phyloP scores from a whole-genome alignment of 2,888 invertebrate species.

The Drosophila anomelani region DNA sequence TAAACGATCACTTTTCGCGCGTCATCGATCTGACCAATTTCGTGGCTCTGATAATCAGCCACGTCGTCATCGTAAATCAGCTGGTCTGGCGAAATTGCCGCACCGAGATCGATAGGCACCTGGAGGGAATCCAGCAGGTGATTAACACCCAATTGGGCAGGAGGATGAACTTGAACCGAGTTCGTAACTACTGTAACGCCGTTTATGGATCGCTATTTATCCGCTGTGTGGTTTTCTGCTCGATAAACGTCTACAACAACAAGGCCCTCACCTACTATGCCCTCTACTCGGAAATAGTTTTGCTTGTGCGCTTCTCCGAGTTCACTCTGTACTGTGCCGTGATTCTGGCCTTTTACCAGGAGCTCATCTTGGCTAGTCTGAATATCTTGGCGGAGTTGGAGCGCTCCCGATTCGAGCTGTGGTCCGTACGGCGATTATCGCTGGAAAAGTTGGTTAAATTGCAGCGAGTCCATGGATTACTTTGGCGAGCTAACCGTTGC shows the following conservation, averaged over 20 bases:
- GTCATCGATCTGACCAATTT: constrained; percentile 60
- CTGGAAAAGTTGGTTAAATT: constrained; percentile 48
- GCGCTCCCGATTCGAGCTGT: constrained; percentile 37
- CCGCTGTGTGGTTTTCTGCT: neutral
- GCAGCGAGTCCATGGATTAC: constrained; percentile 65
- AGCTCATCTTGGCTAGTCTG: constrained; percentile 39
- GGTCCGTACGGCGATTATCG: constrained; percentile 21
- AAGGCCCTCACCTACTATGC: constrained; percentile 22
- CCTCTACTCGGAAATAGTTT: constrained; percentile 68
- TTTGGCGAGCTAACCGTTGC: constrained; percentile 58
- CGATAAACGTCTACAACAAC: constrained; percentile 7
- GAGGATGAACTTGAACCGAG: constrained; percentile 31
- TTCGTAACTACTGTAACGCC: constrained; percentile 41
- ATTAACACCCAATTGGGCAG: constrained; percentile 52
- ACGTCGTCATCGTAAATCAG: constrained; percentile 46
- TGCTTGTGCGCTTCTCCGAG: constrained; percentile 65
- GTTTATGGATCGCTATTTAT: constrained; percentile 26
- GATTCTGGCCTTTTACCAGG: constrained; percentile 54
- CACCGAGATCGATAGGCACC: constrained; percentile 41
- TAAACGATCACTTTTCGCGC: constrained; percentile 64
- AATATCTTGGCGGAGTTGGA: constrained; percentile 51
- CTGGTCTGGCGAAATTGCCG: constrained; percentile 58
- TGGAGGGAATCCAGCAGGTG: constrained; percentile 38
- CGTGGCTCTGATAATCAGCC: constrained; percentile 32
- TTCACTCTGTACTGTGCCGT: constrained; percentile 57